These are phyloP conservation scores for Diacarnus erythraeanus DNA, from an alignment of 37 sponge, comb jelly and placozoan genomes.

Conservation along the genomic window DNA sequence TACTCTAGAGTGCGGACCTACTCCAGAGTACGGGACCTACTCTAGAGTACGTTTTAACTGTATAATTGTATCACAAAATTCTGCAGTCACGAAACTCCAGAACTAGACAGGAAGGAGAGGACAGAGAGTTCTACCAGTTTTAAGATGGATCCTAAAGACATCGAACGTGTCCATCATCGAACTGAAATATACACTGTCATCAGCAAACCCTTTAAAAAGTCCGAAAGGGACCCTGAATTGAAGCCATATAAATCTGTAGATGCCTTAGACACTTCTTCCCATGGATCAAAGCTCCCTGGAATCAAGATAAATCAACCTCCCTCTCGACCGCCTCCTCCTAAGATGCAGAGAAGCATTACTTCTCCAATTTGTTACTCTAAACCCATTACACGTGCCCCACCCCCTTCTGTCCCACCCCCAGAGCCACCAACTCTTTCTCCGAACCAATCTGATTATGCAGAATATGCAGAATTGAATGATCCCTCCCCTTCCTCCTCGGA, in stretches of 20 bases:
- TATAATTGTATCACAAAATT: too few species aligned
- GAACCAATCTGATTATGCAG: neutral
- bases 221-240: neutral
- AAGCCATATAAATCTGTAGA: neutral
- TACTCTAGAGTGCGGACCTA: too few species aligned
- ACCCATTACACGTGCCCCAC: neutral
- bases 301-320: neutral
- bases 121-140: conserved; percentile 26
- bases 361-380: neutral
- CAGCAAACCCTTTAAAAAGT: conserved; percentile 20
- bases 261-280: neutral
- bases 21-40: too few species aligned
- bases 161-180: conserved; percentile 31
- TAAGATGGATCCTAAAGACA: conserved; percentile 54
- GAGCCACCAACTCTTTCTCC: neutral
- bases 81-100: neutral
- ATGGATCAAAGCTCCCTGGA: neutral
- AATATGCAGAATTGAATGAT: neutral
- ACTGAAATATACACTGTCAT: conserved; percentile 46
- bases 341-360: neutral
- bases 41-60: too few species aligned
- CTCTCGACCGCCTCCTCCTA: neutral
- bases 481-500: neutral
- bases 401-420: neutral
- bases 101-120: neutral